Base-by-base conservation (phyloP, 2,888 invertebrate genomes). In the Melieria omissa region DNA sequence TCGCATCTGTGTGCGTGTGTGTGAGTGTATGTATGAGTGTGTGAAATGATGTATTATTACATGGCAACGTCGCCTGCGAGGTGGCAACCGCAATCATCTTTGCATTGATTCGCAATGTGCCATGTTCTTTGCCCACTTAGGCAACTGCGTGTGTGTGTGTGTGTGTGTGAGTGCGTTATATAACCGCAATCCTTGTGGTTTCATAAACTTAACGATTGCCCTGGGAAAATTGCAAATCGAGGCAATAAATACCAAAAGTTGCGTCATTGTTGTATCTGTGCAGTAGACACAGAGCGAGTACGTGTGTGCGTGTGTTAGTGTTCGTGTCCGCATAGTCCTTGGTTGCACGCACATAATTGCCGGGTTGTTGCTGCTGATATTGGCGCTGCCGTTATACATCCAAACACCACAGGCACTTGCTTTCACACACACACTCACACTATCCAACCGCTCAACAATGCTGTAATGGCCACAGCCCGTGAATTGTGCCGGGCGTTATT, bases 131-230 rank as follows among this genome's bases (percentile, higher is more conserved):
- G 29, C 29, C 29, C 29, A 29, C 29, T 29, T 29, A 29, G 29
- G 2, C 29, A 3, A n/a, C n/a, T n/a, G n/a, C 45, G 9, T 5
- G 7, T 62, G 9, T 16, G 16, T 5, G 6, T 57, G 57, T n/a
- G 55, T 55, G 4, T 12, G 55, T 61, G 61, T 45, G 5, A 1
- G 29, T 4, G 42, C 3, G 52, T 54, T 45, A 65, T 55, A 44
- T 65, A 45, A 54, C 49, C 14, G 55, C 55, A 29, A 55, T 45
- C 41, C 41, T 66, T 41, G 62, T 14, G 57, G 55, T 54, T 70
- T 58, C 57, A 70, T 62, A 62, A 60, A 58, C 70, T 63, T 71
- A 71, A 71, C 62, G 57, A 63, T 57, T 62, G 55, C 71, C 63
- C 8, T 47, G 70, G 70, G 63, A 70, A 29, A 12, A 47, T 64